Percentiles rank a stretch among this genome's conserved stretches.
These are phyloP conservation scores for Stenodera caucasica DNA, from an alignment of 2,888 invertebrate species.

Conservation along the genomic window DNA sequence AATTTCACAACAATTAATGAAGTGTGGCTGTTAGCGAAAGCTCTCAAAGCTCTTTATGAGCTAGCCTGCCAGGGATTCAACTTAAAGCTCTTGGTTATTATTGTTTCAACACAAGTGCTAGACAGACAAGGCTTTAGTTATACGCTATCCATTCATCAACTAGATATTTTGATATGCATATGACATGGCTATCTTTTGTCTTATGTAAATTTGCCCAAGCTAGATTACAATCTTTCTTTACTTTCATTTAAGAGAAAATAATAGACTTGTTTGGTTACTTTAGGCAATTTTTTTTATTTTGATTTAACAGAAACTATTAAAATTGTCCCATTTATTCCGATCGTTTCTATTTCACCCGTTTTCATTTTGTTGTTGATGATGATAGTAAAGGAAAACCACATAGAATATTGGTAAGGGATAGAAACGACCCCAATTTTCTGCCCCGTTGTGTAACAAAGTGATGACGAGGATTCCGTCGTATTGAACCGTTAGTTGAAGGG, in stretches of 20 bases:
- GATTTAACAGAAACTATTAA: too few relatives aligned
- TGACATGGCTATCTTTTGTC: slow-evolving; percentile 45
- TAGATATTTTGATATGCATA: slow-evolving; percentile 48
- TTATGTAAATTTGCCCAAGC: slow-evolving; percentile 50
- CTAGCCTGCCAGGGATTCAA: slow-evolving; percentile 44
- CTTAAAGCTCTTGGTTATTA: slow-evolving; percentile 45
- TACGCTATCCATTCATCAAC: slow-evolving; percentile 46
- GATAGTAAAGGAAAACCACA: slow-evolving; percentile 26
- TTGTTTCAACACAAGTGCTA: slow-evolving; percentile 42
- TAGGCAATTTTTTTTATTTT: slow-evolving; percentile 15
- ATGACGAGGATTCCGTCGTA: slow-evolving; percentile 46
- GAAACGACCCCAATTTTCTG: slow-evolving; percentile 45
- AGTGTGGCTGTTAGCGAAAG: slow-evolving; percentile 50
- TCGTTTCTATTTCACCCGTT: too few relatives aligned
- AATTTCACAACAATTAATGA: slow-evolving; percentile 54
- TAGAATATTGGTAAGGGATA: slow-evolving; percentile 16
- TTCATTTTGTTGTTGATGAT: not conserved
- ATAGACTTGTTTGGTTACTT: too few relatives aligned
- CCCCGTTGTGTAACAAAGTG: slow-evolving; percentile 51
- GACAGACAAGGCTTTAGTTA: slow-evolving; percentile 1
- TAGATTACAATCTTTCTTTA: slow-evolving; percentile 49
- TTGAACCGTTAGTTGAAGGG: slow-evolving; percentile 23
- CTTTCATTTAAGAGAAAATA: too few relatives aligned
- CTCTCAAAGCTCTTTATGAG: slow-evolving; percentile 50
- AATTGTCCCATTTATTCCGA: too few relatives aligned